Conservation (phyloP, 2,113 vertebrate species). For the Hypanus sabinus region DNA sequence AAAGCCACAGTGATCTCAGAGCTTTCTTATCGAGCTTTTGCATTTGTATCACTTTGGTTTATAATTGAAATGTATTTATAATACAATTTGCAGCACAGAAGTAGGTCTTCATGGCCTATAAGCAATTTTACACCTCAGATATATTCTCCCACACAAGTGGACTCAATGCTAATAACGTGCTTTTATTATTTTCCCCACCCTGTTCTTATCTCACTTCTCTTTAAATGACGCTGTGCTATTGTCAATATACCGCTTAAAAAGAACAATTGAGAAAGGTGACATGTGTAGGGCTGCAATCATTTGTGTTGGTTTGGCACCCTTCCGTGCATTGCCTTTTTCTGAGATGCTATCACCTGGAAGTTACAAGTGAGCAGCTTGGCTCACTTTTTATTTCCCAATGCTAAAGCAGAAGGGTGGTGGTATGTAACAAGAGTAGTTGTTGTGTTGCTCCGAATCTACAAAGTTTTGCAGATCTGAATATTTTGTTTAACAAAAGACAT, state of each 20-base stretch:
- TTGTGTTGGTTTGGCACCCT: too few relatives aligned
- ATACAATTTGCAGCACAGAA: not conserved
- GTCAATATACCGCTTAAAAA: too few relatives aligned
- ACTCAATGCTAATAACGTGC: not conserved
- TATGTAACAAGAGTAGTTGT: not conserved
- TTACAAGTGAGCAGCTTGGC: not conserved
- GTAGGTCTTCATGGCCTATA: not conserved
- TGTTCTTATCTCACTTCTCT: not conserved
- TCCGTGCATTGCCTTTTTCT: not conserved
- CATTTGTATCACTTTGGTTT: not conserved
- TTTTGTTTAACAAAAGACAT: not conserved
- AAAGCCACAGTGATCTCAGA: not conserved
- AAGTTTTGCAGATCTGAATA: not conserved
- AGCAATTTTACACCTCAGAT: not conserved
- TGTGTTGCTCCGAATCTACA: not conserved
- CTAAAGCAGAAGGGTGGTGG: not conserved
- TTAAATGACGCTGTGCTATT: not conserved
- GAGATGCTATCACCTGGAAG: not conserved
- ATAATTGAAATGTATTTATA: not conserved
- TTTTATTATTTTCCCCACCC: not conserved
- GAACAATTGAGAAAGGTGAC: too few relatives aligned
- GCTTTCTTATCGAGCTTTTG: not conserved
- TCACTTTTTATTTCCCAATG: not conserved
- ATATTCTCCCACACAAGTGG: not conserved
- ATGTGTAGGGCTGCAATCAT: too few relatives aligned